Base-by-base conservation (phyloP, 1,140 invertebrate genomes). In the Anadara kagoshimensis region DNA sequence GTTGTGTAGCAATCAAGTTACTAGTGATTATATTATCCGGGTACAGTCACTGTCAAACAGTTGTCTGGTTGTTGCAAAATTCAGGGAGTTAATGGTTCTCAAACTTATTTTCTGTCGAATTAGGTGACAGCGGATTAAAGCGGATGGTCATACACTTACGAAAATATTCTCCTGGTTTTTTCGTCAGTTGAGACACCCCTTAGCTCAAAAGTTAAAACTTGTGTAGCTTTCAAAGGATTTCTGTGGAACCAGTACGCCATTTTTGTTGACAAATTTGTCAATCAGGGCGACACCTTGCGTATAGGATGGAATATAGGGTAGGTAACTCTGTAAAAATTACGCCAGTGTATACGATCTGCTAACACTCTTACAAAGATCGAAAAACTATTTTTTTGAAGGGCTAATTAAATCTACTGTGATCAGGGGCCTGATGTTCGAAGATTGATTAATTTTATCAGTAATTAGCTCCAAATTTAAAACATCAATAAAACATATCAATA, bases 181-280 rank as follows among this genome's bases (percentile, higher is more conserved):
- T 88, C 85, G 75, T 90, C 91, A 41, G 89, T 88, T 22, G 91
- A 86, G 8, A 91, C 86, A 70, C 92, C 87, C 85, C 92, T 91
- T 29, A 93, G 82, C 47, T 93, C 92, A 84, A 93, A 94, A 80
- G 92, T 93, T 26, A 92, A 90, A 68, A 85, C 81, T 18, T 90
- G 88, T 3, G 93, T 94, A 1, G 93, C 92, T 87, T 94, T 94
- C 22, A 94, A 79, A 7, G 92, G 90, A 84, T 94, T 94, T 73
- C 93, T 90, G 82, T 94, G 93, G 89, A 94, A 94, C 93, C 93
- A 94, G 76, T 93, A 92, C 74, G 93, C 90, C 93, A 94, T 94
- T 67, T 71, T 84, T 78, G 70, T 73, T 77, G 67, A 75, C 72
- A 80, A 65, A 16, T 69, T 62, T 68, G 43, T 56, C 18, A 51